A percentile compares a stretch with the other conserved stretches of the same genome.
Conservation (phyloP, 2,888 invertebrate species). For the Calliphora vomitoria region DNA sequence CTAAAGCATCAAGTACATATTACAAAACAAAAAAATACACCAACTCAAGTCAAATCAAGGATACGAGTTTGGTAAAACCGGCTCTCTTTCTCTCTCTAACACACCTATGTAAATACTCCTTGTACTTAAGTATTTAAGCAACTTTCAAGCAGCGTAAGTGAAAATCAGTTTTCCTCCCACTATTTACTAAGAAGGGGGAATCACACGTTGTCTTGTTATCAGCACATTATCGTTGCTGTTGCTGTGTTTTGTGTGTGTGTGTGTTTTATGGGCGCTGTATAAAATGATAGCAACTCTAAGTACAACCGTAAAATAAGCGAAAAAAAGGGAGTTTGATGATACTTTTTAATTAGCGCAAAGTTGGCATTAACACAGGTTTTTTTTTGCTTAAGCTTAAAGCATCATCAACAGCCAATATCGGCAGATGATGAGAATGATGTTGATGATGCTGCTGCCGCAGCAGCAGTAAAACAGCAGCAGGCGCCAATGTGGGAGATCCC, state of each 20-base stretch:
- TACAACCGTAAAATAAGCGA: neutral
- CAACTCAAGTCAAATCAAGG: neutral
- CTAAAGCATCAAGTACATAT: neutral
- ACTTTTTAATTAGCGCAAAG: slow-evolving; percentile 74
- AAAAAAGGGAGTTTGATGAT: slow-evolving; percentile 62
- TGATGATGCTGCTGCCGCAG: slow-evolving; percentile 34
- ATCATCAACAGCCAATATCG: slow-evolving; percentile 56
- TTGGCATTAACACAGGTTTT: slow-evolving; percentile 71
- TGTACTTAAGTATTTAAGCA: neutral
- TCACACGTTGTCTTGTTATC: slow-evolving; percentile 67
- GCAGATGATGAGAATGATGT: slow-evolving; percentile 48
- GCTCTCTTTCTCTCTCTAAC: neutral
- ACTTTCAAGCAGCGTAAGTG: slow-evolving; percentile 11
- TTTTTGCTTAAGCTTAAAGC: slow-evolving; percentile 44
- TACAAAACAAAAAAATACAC: neutral
- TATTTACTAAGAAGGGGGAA: slow-evolving; percentile 32
- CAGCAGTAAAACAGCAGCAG: slow-evolving; percentile 62
- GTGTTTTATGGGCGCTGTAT: slow-evolving; percentile 27
- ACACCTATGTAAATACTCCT: neutral
- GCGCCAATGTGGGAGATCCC: slow-evolving; percentile 76
- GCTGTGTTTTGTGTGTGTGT: slow-evolving; percentile 10
- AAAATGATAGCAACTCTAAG: slow-evolving; percentile 51
- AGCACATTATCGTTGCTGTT: slow-evolving; percentile 51
- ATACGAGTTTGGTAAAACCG: neutral
- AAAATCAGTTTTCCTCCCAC: slow-evolving; percentile 63